Conservation (phyloP, 2,113 vertebrate species). For the Leptobrachium ailaonicum region DNA sequence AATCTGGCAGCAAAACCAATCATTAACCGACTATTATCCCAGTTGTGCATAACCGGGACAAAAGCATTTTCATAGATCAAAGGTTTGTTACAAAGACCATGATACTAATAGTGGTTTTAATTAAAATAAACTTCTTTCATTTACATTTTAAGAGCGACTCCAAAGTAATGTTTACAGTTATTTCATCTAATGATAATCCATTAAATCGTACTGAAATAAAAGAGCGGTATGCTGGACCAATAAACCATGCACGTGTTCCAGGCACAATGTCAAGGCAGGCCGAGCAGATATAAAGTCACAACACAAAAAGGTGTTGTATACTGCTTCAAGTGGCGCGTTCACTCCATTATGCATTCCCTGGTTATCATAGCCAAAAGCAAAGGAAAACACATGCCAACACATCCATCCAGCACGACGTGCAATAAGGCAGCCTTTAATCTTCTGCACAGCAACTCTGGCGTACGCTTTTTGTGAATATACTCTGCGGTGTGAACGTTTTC, state of each 20-base stretch:
- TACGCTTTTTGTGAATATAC: too few species aligned
- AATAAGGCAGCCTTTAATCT: too few species aligned
- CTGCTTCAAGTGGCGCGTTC: too few species aligned
- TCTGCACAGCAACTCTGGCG: too few species aligned
- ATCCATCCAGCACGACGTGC: too few species aligned
- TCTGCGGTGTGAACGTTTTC: too few species aligned
- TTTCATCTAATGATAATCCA: slow-evolving; percentile 30
- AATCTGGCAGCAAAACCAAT: not conserved
- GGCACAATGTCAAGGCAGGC: not conserved
- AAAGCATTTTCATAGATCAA: not conserved
- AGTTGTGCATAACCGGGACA: not conserved
- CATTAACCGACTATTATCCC: not conserved
- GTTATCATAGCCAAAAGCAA: too few species aligned
- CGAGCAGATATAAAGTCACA: not conserved
- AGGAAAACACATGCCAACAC: too few species aligned
- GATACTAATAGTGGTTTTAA: not conserved
- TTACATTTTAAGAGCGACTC: slow-evolving; percentile 18
- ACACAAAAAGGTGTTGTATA: not conserved
- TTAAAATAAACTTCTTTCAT: not conserved
- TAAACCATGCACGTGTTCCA: slow-evolving; percentile 24
- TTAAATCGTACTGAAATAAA: not conserved
- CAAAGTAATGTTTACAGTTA: slow-evolving; percentile 18
- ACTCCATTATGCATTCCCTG: too few species aligned
- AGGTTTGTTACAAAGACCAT: not conserved
- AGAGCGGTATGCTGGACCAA: not conserved